Base-by-base conservation (phyloP, 1,140 invertebrate genomes). In the Sesamia nonagrioides region DNA sequence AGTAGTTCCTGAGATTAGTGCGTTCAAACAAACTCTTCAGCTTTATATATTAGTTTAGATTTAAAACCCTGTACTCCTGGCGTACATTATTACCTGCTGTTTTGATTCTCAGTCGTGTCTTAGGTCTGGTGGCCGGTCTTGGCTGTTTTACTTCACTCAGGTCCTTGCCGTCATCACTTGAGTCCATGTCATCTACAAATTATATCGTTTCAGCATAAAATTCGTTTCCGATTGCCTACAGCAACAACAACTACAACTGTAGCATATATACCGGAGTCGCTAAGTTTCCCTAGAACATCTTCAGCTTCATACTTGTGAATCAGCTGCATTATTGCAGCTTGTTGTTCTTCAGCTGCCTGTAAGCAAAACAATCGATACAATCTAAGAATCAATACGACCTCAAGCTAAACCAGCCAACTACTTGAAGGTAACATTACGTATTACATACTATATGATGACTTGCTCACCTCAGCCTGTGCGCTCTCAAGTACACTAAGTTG, bases 281-380 rank as follows among this genome's bases (percentile, higher is more conserved):
- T 94, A 11, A 95, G 85, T 73, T 95, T 94, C 6, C 94, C 95
- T 0, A 95, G 85, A n/a, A 95, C 92, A 78, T 95, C 95, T 73
- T 95, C 95, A 0, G 91, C 88, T 84, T 95, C 95, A 75, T 95
- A 95, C 77, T 95, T 95, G 78, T 95, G 93, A 45, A 95, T 95
- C 6, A 95, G 86, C 82, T 95, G 93, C 89, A 95, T 89, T 18
- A 94, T 93, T 21, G 94, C 92, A 6, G 90, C 89, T 37, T 93
- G 92, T 77, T 95, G 92, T 79, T 95, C 94, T 58, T 94, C 94
- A 0, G 93, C 94, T 6, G 89, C 90, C 94, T 95, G 77, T 1
- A 72, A 56, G 27, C 27, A 54, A 15, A 7, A 48, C 42, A 33
- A 18, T 42, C 37, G 37, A 0, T 6, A 40, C 5, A 40, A 40